phyloP scores from a whole-genome alignment of 2,797 vertebrate genomes.

The Acanthornis magna region DNA sequence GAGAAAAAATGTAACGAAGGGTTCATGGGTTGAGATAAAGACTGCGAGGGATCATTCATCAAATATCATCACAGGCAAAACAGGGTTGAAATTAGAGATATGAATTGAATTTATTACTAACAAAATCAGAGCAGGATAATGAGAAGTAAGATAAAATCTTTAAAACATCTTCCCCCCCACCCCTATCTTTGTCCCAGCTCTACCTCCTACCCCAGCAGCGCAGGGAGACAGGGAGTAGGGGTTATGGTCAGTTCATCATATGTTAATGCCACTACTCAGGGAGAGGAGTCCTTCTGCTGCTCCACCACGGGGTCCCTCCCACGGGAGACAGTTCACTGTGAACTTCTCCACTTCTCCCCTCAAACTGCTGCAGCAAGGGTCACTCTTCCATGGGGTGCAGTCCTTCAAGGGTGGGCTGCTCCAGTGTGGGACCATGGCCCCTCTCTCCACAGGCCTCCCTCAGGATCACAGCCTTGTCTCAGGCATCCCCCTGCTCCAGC shows the following conservation, averaged over 20 bases:
- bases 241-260: too few relatives aligned
- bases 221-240: neutral
- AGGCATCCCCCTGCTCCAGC: too few relatives aligned
- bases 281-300: neutral
- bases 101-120: neutral
- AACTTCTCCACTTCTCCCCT: neutral
- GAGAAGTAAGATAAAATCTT: neutral
- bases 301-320: accelerated
- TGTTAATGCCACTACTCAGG: neutral
- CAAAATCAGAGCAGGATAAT: neutral
- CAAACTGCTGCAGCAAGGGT: accelerated
- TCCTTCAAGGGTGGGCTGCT: neutral
- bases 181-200: neutral
- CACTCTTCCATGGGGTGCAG: neutral
- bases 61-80: neutral
- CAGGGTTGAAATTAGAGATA: neutral
- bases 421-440: neutral
- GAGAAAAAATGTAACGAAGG: neutral
- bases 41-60: neutral
- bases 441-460: neutral
- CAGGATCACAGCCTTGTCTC: too few relatives aligned
- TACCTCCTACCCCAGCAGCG: accelerated
- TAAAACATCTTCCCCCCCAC: neutral
- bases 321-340: accelerated
- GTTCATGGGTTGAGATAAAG: neutral